Base-by-base conservation (phyloP, 2,888 invertebrate species). In the Xestoiulus laeticollis region DNA sequence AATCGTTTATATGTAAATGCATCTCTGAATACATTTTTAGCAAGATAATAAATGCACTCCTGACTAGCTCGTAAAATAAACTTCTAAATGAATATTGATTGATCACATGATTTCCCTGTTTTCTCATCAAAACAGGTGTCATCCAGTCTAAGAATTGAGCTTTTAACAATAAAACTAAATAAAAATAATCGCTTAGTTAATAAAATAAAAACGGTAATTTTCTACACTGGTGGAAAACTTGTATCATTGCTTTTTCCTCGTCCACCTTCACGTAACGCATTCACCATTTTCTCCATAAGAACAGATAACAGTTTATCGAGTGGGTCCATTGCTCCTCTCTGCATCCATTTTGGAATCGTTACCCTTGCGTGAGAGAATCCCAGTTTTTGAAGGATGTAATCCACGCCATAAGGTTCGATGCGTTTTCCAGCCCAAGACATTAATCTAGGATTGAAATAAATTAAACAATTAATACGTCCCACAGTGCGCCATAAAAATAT, bases 311-410 rank as follows among this genome's bases (percentile, higher is more conserved):
- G 94, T 92, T 97, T 97, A 93, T 99, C 99, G 87, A 99, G 93
- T 0, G 99, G 98, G 93, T 99, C 99, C 95, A 99, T 97, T 90
- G 98, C 96, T 19, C 99, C 99, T 88, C 99, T 94, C 93, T 99
- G 99, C 93, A 99, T 95, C 98, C 99, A 99, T 93, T 99, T 99
- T 88, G 99, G 99, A 91, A 99, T 99, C 88, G 99, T 99, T 90
- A 97, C 98, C 90, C 99, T 94, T 16, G 99, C 99, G 93, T 99
- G 99, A 89, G 97, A 96, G 92, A 99, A 99, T 85, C 99, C 99
- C 82, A 99, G 94, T 93, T 99, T 98, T 93, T 99, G 98, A 87
- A 99, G 94, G 91, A 99, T 98, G 92, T 98, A 99, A 93, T 99
- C 99, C 89, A 99, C 97, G 87, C 99, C 99, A 91, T 99, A 99